Evolutionary conservation across 2,888 invertebrate genomes (phyloP), one percentile per base, ranked within the genome.

Genomic region (Palloptera scutellata): DNA sequence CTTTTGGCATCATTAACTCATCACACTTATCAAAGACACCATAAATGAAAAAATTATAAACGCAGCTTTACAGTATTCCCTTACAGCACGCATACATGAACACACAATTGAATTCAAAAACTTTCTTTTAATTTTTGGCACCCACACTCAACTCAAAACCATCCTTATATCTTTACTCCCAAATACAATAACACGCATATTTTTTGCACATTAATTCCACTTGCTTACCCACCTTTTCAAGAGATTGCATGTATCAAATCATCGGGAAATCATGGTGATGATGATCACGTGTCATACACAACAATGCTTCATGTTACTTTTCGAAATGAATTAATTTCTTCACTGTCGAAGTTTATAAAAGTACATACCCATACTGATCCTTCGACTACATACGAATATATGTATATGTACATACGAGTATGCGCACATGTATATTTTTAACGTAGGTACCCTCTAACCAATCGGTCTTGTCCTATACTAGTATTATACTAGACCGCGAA

Each of bases 311-410:
- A 69, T 61, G 71, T 70, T 70, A 69, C 71, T 69, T 70, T 70
- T 67, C 58, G 69, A 73, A 73, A 74, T 73, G 74, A 74, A 72
- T 75, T 75, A 73, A 75, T 75, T 74, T 74, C 72, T 70, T 68
- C 59, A 63, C 70, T 64, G 70, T 67, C 68, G 30, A 30, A 30
- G 30, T 30, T 30, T 30, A 30, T 30, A 30, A 30, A 30, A 30
- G 6, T 30, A 6, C 30, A 30, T 30, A 30, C 30, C 3, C 30
- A 30, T 30, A 30, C 30, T 30, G 30, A 30, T 30, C 30, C 30
- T n/a, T 30, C 30, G 30, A 30, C 30, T 30, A 30, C 30, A 52
- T 52, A 6, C 15, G 19, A 5, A 48, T 3, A 48, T 48, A 15
- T 8, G 8, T 3, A 48, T 48, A 15, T 8, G 2, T 12, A 15